Percentiles rank a stretch among this genome's conserved stretches.
Conservation (phyloP, 2,113 vertebrate species). For the Phainopepla nitens region DNA sequence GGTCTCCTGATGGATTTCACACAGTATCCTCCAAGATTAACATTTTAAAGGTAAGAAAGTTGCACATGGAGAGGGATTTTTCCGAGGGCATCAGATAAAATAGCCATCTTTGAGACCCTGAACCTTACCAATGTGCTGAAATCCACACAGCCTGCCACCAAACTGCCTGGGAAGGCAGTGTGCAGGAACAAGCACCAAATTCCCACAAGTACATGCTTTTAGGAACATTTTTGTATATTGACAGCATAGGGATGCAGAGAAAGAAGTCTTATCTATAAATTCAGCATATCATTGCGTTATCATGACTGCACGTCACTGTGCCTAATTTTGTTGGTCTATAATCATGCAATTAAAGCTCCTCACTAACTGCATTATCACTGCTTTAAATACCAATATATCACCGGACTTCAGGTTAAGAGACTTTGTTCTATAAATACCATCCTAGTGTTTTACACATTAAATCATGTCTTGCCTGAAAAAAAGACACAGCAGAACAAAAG, state of each 20-base stretch:
- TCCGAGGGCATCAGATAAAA: neutral
- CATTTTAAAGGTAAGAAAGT: neutral
- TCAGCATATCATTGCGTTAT: neutral
- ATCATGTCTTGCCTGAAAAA: neutral
- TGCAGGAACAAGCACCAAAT: neutral
- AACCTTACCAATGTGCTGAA: neutral
- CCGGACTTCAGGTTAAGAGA: conserved; percentile 16
- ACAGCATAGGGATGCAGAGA: neutral
- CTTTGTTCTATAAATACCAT: neutral
- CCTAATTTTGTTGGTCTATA: neutral
- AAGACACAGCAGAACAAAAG: neutral
- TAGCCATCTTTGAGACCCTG: neutral
- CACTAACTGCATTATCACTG: conserved; percentile 3
- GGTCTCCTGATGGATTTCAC: neutral
- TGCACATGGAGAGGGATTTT: neutral
- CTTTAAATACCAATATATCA: conserved; percentile 15
- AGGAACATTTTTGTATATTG: neutral
- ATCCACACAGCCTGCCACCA: neutral
- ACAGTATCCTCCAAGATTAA: fast-evolving
- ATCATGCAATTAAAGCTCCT: conserved; percentile 7
- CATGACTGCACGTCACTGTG: neutral
- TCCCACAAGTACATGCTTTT: neutral
- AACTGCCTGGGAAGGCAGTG: neutral
- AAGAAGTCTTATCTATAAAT: neutral
- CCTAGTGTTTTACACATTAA: neutral